These are phyloP conservation scores for Megalops cyprinoides DNA, from an alignment of 2,797 vertebrate species.

Conservation along the genomic window DNA sequence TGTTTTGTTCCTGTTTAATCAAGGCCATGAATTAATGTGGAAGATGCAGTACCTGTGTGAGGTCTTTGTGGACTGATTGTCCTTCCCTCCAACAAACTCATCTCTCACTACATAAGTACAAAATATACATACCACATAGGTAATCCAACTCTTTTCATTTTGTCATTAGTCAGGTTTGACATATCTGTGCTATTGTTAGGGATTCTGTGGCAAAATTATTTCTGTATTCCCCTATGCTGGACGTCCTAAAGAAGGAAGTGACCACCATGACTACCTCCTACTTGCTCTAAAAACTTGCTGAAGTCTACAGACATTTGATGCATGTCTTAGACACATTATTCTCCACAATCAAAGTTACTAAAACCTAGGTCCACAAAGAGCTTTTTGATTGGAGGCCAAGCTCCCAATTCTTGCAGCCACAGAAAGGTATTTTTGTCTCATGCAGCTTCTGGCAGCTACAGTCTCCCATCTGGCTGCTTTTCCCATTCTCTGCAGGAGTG, in stretches of 20 bases:
- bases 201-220: constrained; percentile 8
- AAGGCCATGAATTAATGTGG: too few relatives aligned
- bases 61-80: too few relatives aligned
- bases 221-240: constrained; percentile 34
- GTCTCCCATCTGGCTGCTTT: constrained; percentile 56
- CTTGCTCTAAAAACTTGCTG: constrained; percentile 65
- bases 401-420: constrained; percentile 63
- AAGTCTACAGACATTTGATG: constrained; percentile 70
- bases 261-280: constrained; percentile 46
- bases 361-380: constrained; percentile 58
- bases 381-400: constrained; percentile 67
- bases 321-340: constrained; percentile 73
- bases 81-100: too few relatives aligned
- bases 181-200: not conserved
- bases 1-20: too few relatives aligned
- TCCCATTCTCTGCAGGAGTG: constrained; percentile 61
- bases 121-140: too few relatives aligned
- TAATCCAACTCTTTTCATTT: constrained; percentile 29
- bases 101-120: constrained; percentile 43
- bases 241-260: constrained; percentile 7
- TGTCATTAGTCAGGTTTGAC: not conserved
- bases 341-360: too few relatives aligned
- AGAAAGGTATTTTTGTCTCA: constrained; percentile 81
- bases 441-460: constrained; percentile 56
- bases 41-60: too few relatives aligned